Evolutionary conservation across 2,888 invertebrate genomes (phyloP), one percentile per base, ranked within the genome.

Genomic region (Lacanobia oleracea): DNA sequence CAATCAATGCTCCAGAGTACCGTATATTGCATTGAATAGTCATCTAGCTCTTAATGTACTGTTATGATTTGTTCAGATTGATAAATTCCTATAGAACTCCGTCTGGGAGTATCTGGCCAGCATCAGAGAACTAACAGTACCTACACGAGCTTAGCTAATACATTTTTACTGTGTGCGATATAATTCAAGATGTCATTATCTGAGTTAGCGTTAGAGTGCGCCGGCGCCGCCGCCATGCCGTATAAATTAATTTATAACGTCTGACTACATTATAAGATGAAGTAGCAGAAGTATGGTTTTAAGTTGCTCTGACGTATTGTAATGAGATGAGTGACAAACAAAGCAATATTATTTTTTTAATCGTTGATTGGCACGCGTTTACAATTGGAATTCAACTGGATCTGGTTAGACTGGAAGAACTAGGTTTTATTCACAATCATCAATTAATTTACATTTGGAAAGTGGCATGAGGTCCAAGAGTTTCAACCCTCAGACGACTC

Each of bases 131-230:
- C 69, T 80, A 80, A 69, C 80, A 67, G 79, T 80, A 72, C 59
- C 59, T n/a, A 67, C 16, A 50, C 43, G 23, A 60, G 60, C 60
- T 61, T 43, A 50, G 43, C 65, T 53, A 48, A 75, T 77, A 83
- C 70, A 76, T 80, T 82, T 83, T 82, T 82, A 71, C 54, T 67
- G 62, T 68, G 69, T 74, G 73, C 68, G 45, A 64, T 77, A 68
- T 80, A 77, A 84, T 80, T 83, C 84, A 73, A 84, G 77, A 84
- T 74, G 77, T 77, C 77, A 74, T 75, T 85, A 85, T 84, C 81
- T 77, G 66, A 65, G 81, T 71, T 62, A 70, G 66, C 64, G 80
- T 83, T 83, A 74, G 75, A 69, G 56, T 70, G 77, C 77, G 75
- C 76, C 67, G 74, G 85, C 82, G 75, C 71, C 84, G 75, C 71